Base-by-base conservation (phyloP, 2,797 vertebrate genomes). In the Periparus ater region DNA sequence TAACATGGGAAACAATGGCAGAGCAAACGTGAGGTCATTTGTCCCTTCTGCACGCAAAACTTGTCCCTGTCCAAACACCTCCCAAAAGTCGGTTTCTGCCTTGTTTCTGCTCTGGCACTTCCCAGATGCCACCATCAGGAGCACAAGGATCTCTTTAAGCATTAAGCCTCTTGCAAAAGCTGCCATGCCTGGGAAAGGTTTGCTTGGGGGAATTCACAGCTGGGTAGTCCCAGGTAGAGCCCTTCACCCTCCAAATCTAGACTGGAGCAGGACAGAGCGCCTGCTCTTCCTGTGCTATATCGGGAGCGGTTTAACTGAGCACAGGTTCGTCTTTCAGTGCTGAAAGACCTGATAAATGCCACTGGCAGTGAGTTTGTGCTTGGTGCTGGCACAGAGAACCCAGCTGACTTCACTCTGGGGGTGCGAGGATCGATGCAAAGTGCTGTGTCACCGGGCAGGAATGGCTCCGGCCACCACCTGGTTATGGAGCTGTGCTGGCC, bases 361-460 rank as follows among this genome's bases (percentile, higher is more conserved):
- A 34, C 20, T 55, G 44, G 53, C 9, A 10, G 30, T 30, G 32
- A 76, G 66, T 66, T 34, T 38, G 23, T 66, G 32, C 60, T 48
- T 66, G 23, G 55, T 91, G 94, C 94, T 95, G 97, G 96, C 96
- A 89, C 68, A 21, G 96, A 70, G 92, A 92, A 40, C 88, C 70
- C 9, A 18, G 63, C 93, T 27, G 4, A 84, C 92, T 93, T 94
- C 91, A 77, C 48, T 14, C 93, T 44, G 50, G 62, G 91, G 83
- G 68, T 88, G 88, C 70, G 81, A 92, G 96, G 86, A 82, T 72
- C 8, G n/a, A 85, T 68, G 93, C 77, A 91, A 96, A 96, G 96
- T 96, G 96, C 97, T 97, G 97, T 63, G 88, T 98, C 96, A 97
- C 92, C 15, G 34, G 91, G 94, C 48, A 26, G 92, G 97, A 97